Percentiles rank a stretch among this genome's conserved stretches.
Conservation (phyloP, 2,888 invertebrate genomes). For the Lampropteryx suffumata region DNA sequence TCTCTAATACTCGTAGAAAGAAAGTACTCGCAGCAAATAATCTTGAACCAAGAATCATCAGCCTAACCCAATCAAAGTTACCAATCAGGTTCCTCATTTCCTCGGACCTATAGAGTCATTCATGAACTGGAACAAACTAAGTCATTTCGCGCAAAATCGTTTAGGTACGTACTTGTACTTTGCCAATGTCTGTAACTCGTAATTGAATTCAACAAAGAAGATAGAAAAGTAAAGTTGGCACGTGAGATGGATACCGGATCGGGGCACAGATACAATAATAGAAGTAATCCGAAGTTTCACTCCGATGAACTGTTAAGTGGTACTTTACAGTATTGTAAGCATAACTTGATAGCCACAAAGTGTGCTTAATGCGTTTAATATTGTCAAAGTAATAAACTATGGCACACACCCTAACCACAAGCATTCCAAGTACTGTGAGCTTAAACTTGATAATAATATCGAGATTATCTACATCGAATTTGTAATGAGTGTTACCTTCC, state of each 20-base stretch:
- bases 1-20: no score
- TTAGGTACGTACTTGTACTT: constrained; percentile 36
- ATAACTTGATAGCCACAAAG: no score
- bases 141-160: constrained; percentile 50
- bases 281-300: background rate
- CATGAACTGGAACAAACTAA: constrained; percentile 40
- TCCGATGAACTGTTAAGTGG: no score
- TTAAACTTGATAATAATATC: no score
- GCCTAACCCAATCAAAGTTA: constrained; percentile 3
- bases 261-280: constrained; percentile 6
- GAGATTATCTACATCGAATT: no score
- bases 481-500: no score
- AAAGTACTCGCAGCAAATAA: no score
- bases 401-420: no score
- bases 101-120: constrained; percentile 18
- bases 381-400: no score
- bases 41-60: background rate
- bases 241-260: constrained; percentile 69
- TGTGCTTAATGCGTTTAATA: no score
- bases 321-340: no score
- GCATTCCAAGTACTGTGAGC: no score
- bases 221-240: constrained; percentile 72
- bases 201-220: constrained; percentile 74
- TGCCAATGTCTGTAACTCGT: constrained; percentile 59
- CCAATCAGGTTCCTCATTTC: constrained; percentile 23